Percentiles rank a stretch among this genome's conserved stretches.
These are phyloP conservation scores for Ciconia maguari DNA, from an alignment of 2,113 vertebrate species.

Conservation along the genomic window DNA sequence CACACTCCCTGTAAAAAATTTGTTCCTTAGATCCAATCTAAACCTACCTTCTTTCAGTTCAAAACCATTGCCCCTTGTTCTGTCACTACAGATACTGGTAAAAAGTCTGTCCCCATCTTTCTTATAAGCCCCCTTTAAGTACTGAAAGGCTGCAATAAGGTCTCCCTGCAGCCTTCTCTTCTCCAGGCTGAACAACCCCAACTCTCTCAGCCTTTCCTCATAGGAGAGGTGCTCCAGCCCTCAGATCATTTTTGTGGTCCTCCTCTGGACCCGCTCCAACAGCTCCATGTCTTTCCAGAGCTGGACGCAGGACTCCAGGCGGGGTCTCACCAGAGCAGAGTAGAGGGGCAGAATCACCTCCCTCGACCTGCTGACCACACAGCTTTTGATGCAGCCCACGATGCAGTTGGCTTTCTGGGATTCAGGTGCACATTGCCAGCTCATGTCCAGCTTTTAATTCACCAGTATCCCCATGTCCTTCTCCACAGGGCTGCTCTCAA, in stretches of 20 bases:
- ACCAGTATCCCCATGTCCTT: rapidly evolving
- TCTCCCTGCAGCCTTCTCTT: background rate
- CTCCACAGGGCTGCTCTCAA: background rate
- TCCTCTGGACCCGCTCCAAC: background rate
- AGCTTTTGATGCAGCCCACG: background rate
- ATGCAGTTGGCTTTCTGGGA: background rate
- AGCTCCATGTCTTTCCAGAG: background rate
- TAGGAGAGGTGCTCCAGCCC: background rate
- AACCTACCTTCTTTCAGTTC: background rate
- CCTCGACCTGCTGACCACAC: rapidly evolving
- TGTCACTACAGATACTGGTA: background rate
- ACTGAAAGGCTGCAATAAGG: background rate
- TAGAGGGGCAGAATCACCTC: background rate
- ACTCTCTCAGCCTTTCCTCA: background rate
- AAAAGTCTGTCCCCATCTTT: background rate
- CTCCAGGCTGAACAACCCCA: background rate
- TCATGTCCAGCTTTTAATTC: background rate
- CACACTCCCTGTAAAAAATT: background rate
- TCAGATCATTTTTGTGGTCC: background rate
- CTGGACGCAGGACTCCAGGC: rapidly evolving
- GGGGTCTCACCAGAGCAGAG: background rate
- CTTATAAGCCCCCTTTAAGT: background rate
- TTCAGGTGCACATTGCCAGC: background rate
- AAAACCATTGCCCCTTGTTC: background rate
- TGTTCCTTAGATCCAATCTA: background rate